phyloP scores from a whole-genome alignment of 2,113 vertebrate species.

The Nibea albiflora region DNA sequence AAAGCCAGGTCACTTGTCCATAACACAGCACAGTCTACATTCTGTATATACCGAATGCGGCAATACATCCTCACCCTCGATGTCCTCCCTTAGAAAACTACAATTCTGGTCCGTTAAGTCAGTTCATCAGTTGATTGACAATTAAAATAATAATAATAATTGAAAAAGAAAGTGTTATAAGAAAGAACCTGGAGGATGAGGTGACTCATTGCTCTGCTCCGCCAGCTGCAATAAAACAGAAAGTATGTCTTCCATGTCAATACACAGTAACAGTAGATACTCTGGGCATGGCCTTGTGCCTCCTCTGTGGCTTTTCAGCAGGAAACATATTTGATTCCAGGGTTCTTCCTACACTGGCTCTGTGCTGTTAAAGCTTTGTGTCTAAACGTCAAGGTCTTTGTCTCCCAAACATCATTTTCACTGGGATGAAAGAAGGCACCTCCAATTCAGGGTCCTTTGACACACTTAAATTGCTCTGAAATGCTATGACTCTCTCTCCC shows the following conservation, averaged over 20 bases:
- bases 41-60: not conserved
- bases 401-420: constrained; percentile 53
- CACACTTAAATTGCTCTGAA: constrained; percentile 26
- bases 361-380: constrained; percentile 41
- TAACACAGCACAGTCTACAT: not conserved
- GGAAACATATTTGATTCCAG: constrained; percentile 61
- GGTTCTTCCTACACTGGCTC: constrained; percentile 45
- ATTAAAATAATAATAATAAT: not conserved
- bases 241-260: constrained; percentile 45
- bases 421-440: constrained; percentile 43
- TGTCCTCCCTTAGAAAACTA: not conserved
- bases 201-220: constrained; percentile 47
- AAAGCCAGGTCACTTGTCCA: not conserved
- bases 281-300: constrained; percentile 43
- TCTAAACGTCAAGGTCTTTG: constrained; percentile 67
- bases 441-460: constrained; percentile 46
- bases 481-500: constrained; percentile 17
- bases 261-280: constrained; percentile 23
- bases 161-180: not conserved
- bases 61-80: not conserved
- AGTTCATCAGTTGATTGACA: not conserved
- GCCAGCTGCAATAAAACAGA: constrained; percentile 30
- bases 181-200: constrained; percentile 9
- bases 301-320: constrained; percentile 58
- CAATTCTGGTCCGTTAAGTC: not conserved